Conservation (phyloP, 2,888 invertebrate genomes). For the Cataglyphis livida region DNA sequence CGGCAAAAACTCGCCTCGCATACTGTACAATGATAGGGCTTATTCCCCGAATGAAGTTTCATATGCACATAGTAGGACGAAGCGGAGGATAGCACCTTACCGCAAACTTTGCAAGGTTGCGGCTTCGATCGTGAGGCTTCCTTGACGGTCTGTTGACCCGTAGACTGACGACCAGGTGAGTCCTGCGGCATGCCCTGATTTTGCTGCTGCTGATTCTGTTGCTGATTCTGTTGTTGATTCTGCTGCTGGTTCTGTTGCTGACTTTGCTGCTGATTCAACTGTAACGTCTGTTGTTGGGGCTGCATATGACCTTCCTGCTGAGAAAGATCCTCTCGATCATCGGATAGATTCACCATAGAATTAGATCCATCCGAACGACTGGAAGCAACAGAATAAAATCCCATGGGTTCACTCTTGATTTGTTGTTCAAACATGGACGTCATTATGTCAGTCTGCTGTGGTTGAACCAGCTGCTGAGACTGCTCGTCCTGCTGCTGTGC, state of each 20-base stretch:
- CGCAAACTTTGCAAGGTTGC: constrained; percentile 92
- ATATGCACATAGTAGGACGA: constrained; percentile 94
- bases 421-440: constrained; percentile 90
- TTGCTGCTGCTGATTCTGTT: constrained; percentile 77
- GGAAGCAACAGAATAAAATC: constrained; percentile 87
- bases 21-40: constrained; percentile 92
- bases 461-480: constrained; percentile 77
- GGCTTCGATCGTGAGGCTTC: constrained; percentile 88
- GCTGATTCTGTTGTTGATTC: constrained; percentile 73
- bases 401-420: constrained; percentile 91
- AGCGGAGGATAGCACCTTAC: constrained; percentile 91
- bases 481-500: constrained; percentile 77
- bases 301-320: constrained; percentile 85
- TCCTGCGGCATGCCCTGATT: constrained; percentile 72
- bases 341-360: constrained; percentile 84
- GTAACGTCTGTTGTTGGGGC: constrained; percentile 79
- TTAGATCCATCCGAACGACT: constrained; percentile 84
- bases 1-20: constrained; percentile 93
- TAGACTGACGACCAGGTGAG: constrained; percentile 82
- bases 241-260: constrained; percentile 77
- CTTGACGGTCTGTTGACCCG: constrained; percentile 82
- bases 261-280: constrained; percentile 86
- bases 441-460: constrained; percentile 82
- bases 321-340: constrained; percentile 84
- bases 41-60: constrained; percentile 93